Conservation (phyloP, 2,797 vertebrate genomes). For the Enteromius mattozi region DNA sequence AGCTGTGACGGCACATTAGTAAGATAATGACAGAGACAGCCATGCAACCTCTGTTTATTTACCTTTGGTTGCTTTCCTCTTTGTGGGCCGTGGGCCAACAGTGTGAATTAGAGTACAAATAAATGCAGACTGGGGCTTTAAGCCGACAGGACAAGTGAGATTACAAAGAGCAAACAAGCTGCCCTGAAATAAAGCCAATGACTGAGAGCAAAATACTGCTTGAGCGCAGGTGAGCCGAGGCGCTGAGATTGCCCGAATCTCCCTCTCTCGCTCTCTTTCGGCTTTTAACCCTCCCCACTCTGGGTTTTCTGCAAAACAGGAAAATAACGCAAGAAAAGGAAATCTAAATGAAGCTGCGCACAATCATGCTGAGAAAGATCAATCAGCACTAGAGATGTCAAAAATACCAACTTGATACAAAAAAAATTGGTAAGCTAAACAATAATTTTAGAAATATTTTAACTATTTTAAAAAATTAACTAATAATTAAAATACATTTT, state of each 20-base stretch:
- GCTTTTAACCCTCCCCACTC: slow-evolving; percentile 85
- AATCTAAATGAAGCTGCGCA: slow-evolving; percentile 47
- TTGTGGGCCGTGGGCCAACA: slow-evolving; percentile 13
- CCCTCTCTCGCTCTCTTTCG: slow-evolving; percentile 87
- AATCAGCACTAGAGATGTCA: slow-evolving; percentile 39
- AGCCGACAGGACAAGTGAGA: background rate
- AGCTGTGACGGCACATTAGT: slow-evolving; percentile 46
- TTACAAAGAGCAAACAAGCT: slow-evolving; percentile 56
- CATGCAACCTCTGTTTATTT: slow-evolving; percentile 29
- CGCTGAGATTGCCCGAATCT: slow-evolving; percentile 54
- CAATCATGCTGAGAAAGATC: slow-evolving; percentile 43
- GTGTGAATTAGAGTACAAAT: slow-evolving; percentile 30
- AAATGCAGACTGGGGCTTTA: slow-evolving; percentile 33
- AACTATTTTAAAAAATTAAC: background rate
- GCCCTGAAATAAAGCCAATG: slow-evolving; percentile 54
- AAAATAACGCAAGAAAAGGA: slow-evolving; percentile 60
- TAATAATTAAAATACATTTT: background rate
- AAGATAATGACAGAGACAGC: slow-evolving; percentile 42
- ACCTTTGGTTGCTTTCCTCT: slow-evolving; percentile 47
- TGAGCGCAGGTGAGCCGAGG: slow-evolving; percentile 45
- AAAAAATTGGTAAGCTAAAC: background rate
- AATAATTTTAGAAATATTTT: background rate
- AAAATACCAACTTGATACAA: slow-evolving; percentile 31
- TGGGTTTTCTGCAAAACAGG: slow-evolving; percentile 86
- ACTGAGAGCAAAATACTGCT: slow-evolving; percentile 58